Evolutionary conservation across 2,113 vertebrate genomes (phyloP).

Genomic region (Amia ocellicauda): DNA sequence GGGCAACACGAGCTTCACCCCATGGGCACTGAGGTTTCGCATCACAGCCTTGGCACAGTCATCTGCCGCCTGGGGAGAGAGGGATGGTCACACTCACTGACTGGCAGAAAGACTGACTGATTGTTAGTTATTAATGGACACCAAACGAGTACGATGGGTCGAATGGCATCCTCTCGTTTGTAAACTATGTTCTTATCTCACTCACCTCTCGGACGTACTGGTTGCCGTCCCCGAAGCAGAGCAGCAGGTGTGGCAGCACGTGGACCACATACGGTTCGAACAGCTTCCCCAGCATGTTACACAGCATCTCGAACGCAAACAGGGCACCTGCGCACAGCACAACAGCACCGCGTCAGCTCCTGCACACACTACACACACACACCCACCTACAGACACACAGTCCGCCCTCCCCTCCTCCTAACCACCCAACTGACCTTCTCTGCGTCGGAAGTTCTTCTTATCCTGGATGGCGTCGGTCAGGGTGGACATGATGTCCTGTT

Average conservation of each 20-base stretch:
- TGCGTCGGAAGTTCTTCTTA: constrained; percentile 94
- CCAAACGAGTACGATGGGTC: not conserved
- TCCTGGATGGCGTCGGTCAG: constrained; percentile 96
- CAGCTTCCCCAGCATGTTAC: constrained; percentile 95
- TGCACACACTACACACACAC: not conserved
- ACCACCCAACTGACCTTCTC: constrained; percentile 90
- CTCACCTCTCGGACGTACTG: constrained; percentile 96
- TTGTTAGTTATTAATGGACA: no score
- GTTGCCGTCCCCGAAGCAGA: constrained; percentile 97
- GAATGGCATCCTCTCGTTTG: no score
- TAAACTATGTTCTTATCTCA: no score
- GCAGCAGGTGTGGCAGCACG: constrained; percentile 88
- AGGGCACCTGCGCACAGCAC: constrained; percentile 72
- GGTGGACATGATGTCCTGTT: constrained; percentile 96
- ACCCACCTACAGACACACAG: not conserved
- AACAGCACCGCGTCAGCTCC: not conserved
- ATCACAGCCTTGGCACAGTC: constrained; percentile 98
- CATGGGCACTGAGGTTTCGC: constrained; percentile 96
- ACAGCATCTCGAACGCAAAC: constrained; percentile 98
- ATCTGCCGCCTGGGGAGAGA: constrained; percentile 83
- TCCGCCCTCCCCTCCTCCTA: no score
- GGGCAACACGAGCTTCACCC: constrained; percentile 94
- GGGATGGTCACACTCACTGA: not conserved
- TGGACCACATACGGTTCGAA: constrained; percentile 97
- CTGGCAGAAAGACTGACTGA: not conserved